Conservation (phyloP, 1,140 invertebrate genomes). For the Sminthurinus signatus region DNA sequence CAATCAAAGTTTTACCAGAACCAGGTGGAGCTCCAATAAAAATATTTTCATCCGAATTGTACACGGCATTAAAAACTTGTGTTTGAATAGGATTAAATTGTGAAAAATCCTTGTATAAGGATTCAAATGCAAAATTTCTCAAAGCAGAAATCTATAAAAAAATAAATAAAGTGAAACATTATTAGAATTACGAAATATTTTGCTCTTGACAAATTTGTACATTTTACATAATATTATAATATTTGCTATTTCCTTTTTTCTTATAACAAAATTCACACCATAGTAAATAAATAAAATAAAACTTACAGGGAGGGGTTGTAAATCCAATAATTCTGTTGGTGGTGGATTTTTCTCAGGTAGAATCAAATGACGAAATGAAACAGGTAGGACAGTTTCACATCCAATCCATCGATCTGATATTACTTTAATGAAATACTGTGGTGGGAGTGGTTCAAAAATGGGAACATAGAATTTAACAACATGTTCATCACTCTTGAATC, state of each 20-base stretch:
- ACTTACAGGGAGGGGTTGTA: conserved; percentile 83
- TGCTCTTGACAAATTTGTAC: too few relatives aligned
- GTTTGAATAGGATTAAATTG: conserved; percentile 99
- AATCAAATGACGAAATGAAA: conserved; percentile 95
- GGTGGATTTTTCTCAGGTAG: conserved; percentile 97
- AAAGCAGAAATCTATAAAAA: conserved; percentile 58
- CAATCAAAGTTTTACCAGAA: conserved; percentile 90
- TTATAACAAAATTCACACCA: too few relatives aligned
- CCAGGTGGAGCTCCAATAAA: conserved; percentile 97
- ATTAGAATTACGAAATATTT: background rate
- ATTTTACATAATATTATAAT: too few relatives aligned
- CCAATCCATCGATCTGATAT: conserved; percentile 69
- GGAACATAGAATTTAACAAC: conserved; percentile 97
- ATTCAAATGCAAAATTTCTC: conserved; percentile 76
- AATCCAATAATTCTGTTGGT: conserved; percentile 94
- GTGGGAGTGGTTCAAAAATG: conserved; percentile 94
- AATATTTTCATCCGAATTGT: conserved; percentile 98
- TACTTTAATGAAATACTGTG: conserved; percentile 86
- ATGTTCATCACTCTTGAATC: conserved; percentile 92
- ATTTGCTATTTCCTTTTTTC: too few relatives aligned
- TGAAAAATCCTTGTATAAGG: conserved; percentile 76
- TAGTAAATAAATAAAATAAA: background rate
- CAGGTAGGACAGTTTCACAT: conserved; percentile 91
- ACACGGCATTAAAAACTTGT: conserved; percentile 98
- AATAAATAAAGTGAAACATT: conserved; percentile 3